A percentile compares a stretch with the other conserved stretches of the same genome.
phyloP scores from a whole-genome alignment of 2,113 vertebrate species.

The Pituophis catenifer region DNA sequence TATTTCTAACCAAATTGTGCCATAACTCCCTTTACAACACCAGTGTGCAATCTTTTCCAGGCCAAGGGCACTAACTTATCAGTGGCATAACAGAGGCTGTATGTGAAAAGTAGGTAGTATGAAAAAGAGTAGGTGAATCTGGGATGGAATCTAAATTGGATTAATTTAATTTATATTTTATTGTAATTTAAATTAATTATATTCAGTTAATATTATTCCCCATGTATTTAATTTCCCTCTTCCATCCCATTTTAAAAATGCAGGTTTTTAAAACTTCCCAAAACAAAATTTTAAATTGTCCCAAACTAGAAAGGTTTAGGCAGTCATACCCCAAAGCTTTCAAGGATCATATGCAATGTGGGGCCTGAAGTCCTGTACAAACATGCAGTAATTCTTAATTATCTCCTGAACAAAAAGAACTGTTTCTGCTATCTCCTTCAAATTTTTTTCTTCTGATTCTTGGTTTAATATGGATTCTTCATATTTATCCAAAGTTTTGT shows the following conservation, averaged over 20 bases:
- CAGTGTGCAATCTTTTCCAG: background rate
- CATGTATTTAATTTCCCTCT: background rate
- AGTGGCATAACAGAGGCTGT: background rate
- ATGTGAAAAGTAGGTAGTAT: background rate
- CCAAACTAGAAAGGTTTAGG: background rate
- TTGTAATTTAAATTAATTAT: background rate
- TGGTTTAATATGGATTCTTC: background rate
- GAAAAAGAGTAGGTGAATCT: background rate
- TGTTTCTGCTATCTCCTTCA: background rate
- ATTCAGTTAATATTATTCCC: background rate
- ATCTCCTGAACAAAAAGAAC: background rate
- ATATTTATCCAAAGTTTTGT: background rate
- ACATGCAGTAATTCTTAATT: background rate
- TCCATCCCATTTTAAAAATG: background rate
- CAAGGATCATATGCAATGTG: background rate
- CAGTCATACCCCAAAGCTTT: background rate
- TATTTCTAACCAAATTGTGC: background rate
- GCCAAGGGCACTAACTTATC: background rate
- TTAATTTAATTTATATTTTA: background rate
- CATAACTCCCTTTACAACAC: background rate
- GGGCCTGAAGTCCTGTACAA: background rate
- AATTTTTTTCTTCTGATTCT: background rate
- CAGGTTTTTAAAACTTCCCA: background rate
- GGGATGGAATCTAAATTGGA: background rate
- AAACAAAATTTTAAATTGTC: no score